A percentile compares a stretch with the other conserved stretches of the same genome.
These are phyloP conservation scores for Fabriciana adippe DNA, from an alignment of 2,888 invertebrate genomes.

Conservation along the genomic window DNA sequence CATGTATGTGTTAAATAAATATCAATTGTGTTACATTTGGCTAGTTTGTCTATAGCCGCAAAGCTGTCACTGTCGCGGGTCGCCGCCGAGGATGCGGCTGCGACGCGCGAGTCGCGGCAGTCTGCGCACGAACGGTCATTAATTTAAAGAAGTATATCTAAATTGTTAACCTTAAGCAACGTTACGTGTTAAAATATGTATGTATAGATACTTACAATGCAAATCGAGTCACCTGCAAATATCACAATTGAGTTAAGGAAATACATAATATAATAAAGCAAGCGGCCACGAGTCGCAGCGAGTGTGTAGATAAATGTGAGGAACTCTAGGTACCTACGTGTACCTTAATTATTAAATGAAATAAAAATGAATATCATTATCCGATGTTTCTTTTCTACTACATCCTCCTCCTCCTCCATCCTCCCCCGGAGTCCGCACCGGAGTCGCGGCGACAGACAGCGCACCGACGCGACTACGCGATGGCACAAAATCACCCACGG, in stretches of 20 bases:
- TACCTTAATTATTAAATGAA: conserved; percentile 69
- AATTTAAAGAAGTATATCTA: no score
- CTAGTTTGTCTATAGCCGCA: neutral
- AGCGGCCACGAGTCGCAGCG: neutral
- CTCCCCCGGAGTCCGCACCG: no score
- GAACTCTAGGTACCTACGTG: conserved; percentile 54
- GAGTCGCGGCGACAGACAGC: neutral
- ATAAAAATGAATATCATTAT: conserved; percentile 40
- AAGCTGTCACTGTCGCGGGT: no score
- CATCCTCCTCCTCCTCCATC: neutral
- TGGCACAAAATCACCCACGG: no score
- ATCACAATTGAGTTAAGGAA: neutral
- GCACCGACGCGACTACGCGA: no score
- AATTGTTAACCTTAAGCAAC: no score
- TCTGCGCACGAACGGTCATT: no score
- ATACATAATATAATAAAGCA: conserved; percentile 48
- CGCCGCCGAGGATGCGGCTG: no score
- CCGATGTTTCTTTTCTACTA: conserved; percentile 33
- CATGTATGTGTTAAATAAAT: conserved; percentile 43
- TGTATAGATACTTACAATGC: no score
- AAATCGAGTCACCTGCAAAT: neutral
- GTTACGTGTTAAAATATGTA: no score
- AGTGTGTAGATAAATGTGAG: conserved; percentile 53
- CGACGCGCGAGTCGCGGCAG: no score
- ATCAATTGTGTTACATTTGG: conserved; percentile 42